These are phyloP conservation scores for Pyrgilauda ruficollis DNA, from an alignment of 2,113 vertebrate genomes.

Conservation along the genomic window DNA sequence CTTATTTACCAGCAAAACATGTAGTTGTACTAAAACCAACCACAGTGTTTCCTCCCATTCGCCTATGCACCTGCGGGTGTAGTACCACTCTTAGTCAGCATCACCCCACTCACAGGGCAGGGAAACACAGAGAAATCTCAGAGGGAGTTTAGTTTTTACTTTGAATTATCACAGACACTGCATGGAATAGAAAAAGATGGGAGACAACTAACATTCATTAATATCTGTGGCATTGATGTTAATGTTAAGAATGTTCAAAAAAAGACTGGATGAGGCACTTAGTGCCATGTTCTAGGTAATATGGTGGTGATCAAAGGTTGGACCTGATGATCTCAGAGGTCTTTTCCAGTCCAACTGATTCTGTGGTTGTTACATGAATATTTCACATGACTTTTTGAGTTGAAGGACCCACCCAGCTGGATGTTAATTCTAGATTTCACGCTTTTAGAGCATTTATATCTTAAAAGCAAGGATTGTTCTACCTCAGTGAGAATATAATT, in stretches of 20 bases:
- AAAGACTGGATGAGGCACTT: background rate
- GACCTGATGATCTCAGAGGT: background rate
- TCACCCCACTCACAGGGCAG: background rate
- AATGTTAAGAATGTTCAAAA: background rate
- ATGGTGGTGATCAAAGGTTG: background rate
- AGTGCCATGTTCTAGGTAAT: background rate
- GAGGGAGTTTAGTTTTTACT: background rate
- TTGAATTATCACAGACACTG: background rate
- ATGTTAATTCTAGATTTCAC: background rate
- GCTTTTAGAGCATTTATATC: background rate
- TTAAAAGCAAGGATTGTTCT: background rate
- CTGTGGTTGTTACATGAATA: background rate
- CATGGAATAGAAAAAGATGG: background rate
- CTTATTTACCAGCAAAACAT: conserved; percentile 49
- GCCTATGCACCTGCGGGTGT: conserved; percentile 23
- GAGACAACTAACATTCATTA: background rate
- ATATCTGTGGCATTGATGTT: background rate
- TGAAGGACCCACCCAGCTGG: background rate
- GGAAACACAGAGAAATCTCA: background rate
- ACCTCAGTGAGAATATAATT: background rate
- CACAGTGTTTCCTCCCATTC: conserved; percentile 7
- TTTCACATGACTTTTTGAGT: background rate
- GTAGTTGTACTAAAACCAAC: conserved; percentile 45
- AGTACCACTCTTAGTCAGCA: conserved; percentile 36
- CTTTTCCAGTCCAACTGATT: background rate